Evolutionary conservation across 2,888 invertebrate species (phyloP).

Genomic region (Macrosoma leucophasiata): DNA sequence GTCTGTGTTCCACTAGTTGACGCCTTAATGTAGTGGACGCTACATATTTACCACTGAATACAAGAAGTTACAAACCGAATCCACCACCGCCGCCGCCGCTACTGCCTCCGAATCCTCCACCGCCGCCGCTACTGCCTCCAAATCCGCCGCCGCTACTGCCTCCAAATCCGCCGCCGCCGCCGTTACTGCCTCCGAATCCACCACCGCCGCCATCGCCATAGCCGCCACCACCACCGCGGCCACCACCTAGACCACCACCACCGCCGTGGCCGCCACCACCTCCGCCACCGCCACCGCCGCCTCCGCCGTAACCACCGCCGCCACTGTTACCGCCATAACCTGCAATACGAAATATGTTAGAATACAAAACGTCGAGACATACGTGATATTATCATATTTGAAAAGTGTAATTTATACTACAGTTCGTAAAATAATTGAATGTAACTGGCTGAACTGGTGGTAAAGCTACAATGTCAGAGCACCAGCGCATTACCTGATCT

Average conservation of each 20-base stretch:
- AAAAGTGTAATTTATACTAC: too few relatives aligned
- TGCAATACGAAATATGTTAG: too few relatives aligned
- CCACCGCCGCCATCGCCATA: constrained; percentile 26
- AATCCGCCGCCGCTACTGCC: constrained; percentile 28
- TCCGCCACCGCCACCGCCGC: constrained; percentile 20
- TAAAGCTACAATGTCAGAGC: too few relatives aligned
- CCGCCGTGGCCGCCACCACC: constrained; percentile 23
- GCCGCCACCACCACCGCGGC: constrained; percentile 27
- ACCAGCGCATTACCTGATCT: too few relatives aligned
- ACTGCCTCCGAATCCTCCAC: constrained; percentile 17
- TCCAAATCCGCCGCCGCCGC: constrained; percentile 26
- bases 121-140: constrained; percentile 23
- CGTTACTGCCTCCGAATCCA: constrained; percentile 24
- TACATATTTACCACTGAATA: too few relatives aligned
- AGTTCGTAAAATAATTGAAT: too few relatives aligned
- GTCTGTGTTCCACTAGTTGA: too few relatives aligned
- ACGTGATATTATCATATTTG: too few relatives aligned
- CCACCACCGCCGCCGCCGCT: constrained; percentile 19
- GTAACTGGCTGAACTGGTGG: too few relatives aligned
- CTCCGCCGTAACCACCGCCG: constrained; percentile 26
- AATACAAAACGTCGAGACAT: too few relatives aligned
- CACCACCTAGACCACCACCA: constrained; percentile 23
- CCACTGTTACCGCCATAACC: constrained; percentile 28
- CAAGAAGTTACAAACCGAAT: neutral
- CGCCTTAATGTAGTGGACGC: too few relatives aligned